Evolutionary conservation across 2,113 vertebrate species (phyloP).

Genomic region (Rhizomys pruinosus): DNA sequence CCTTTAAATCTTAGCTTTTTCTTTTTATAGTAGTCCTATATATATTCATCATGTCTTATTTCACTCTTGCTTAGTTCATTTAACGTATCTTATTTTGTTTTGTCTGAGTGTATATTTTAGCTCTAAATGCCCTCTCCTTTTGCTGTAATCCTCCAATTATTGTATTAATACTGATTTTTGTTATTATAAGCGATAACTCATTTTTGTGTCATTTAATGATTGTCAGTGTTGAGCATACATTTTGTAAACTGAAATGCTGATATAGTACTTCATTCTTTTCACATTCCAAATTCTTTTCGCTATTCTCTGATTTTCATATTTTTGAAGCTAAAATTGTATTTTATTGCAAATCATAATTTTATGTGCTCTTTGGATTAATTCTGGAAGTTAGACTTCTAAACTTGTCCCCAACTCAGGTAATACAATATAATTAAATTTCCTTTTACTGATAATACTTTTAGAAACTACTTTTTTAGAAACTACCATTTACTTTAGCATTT

Average conservation of each 20-base stretch:
- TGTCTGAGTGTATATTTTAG: not conserved
- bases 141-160: conserved; percentile 38
- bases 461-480: conserved; percentile 16
- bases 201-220: not conserved
- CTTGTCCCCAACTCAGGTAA: not conserved
- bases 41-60: not conserved
- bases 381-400: not conserved
- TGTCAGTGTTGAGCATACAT: not conserved
- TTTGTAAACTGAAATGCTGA: not conserved
- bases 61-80: not conserved
- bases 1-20: not conserved
- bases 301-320: not conserved
- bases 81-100: not conserved
- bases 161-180: conserved; percentile 14
- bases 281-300: not conserved
- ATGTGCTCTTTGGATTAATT: conserved; percentile 21
- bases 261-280: not conserved
- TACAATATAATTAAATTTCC: conserved; percentile 7
- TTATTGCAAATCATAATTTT: conserved; percentile 22
- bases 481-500: conserved; percentile 38
- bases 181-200: not conserved
- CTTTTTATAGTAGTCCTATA: not conserved
- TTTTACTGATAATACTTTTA: conserved; percentile 17
- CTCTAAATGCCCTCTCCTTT: not conserved
- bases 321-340: conserved; percentile 39